phyloP scores from a whole-genome alignment of 1,140 invertebrate genomes.

The Aphelenchoides avenae region DNA sequence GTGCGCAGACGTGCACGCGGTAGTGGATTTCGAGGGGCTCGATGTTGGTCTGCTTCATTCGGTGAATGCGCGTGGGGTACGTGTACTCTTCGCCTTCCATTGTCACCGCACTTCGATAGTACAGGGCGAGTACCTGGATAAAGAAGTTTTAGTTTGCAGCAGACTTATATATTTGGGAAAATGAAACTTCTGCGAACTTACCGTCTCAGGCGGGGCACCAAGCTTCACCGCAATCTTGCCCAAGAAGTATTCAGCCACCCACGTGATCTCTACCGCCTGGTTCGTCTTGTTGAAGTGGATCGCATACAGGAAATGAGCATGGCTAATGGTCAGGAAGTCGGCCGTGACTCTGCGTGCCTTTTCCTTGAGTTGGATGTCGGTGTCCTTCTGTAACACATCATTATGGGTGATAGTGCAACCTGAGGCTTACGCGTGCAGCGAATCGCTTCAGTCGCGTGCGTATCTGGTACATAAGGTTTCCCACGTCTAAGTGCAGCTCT shows the following conservation, averaged over 20 bases:
- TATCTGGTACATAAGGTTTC: constrained; percentile 34
- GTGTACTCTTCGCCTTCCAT: constrained; percentile 36
- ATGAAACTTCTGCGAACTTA: constrained; percentile 9
- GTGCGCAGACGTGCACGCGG: constrained; percentile 29
- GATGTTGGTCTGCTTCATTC: constrained; percentile 38
- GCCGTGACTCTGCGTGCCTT: neutral
- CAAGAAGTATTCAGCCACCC: constrained; percentile 36
- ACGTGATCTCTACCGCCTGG: constrained; percentile 24
- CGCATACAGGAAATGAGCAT: neutral
- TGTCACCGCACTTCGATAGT: constrained; percentile 23
- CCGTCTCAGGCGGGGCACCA: constrained; percentile 27
- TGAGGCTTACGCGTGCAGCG: neutral
- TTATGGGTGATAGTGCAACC: neutral
- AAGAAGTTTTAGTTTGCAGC: neutral
- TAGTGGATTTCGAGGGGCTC: constrained; percentile 42
- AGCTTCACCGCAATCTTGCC: constrained; percentile 39
- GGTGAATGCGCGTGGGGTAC: constrained; percentile 31
- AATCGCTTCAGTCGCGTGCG: constrained; percentile 38
- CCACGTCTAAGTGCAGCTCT: constrained; percentile 35
- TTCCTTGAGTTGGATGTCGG: neutral
- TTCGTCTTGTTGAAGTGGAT: neutral
- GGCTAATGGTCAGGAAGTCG: neutral
- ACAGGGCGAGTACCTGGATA: constrained; percentile 18
- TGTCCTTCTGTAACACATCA: neutral
- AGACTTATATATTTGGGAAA: neutral